Percentiles rank a stretch among this genome's conserved stretches.
Evolutionary conservation across 2,113 vertebrate species (phyloP).

Genomic region (Scortum barcoo): DNA sequence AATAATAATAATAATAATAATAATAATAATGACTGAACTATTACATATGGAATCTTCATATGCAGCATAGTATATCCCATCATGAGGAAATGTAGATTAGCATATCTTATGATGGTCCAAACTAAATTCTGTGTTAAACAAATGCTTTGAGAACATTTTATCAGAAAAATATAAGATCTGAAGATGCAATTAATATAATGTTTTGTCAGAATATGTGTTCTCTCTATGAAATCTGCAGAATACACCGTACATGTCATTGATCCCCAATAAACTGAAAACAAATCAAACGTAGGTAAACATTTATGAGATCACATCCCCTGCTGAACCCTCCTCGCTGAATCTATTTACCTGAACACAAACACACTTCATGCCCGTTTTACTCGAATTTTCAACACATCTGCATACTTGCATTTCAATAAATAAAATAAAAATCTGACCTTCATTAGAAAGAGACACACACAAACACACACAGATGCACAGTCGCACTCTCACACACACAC

Average conservation of each 20-base stretch:
- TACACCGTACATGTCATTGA: neutral
- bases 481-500: neutral
- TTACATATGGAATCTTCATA: neutral
- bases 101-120: neutral
- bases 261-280: neutral
- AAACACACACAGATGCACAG: too few species aligned
- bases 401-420: conserved; percentile 17
- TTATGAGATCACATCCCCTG: neutral
- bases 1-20: neutral
- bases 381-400: conserved; percentile 40
- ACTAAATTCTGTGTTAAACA: neutral
- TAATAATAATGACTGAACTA: neutral
- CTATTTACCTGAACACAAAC: conserved; percentile 37
- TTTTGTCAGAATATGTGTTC: neutral
- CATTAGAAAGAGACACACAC: neutral
- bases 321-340: neutral
- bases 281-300: neutral
- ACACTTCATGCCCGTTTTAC: conserved; percentile 54
- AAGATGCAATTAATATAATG: neutral
- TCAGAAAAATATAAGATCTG: neutral
- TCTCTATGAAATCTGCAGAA: neutral
- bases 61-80: neutral
- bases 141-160: neutral
- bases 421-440: conserved; percentile 8
- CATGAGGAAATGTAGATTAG: neutral